Evolutionary conservation across 2,797 vertebrate genomes (phyloP), one percentile per base, ranked within the genome.

Genomic region (Leptatherina wallacei): DNA sequence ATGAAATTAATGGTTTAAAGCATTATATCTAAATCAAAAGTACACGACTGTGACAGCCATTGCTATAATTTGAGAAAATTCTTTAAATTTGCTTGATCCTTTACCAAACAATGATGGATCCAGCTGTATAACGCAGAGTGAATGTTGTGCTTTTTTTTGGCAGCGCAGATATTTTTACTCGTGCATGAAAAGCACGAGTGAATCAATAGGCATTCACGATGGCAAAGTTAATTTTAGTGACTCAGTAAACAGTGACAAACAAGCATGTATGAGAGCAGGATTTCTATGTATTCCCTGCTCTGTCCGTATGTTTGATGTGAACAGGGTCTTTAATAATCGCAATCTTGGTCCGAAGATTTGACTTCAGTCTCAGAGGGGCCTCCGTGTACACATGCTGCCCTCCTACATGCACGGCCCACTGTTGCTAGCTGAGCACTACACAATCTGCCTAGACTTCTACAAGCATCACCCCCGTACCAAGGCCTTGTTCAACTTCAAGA

Each of bases 341-440:
- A 30, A 35, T 55, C 22, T 20, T 0, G 8, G 9, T 24, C 6
- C 58, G 24, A 54, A 42, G 27, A 56, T 22, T 58, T 29, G n/a
- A 52, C 27, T 29, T 12, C 9, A 14, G 24, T 29, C 52, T n/a
- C 11, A 40, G 0, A 27, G 6, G 11, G 58, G 47, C 67, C 42
- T 72, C 42, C 55, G 32, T 18, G 12, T 24, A 11, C 33, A 35
- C 52, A 49, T 22, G 52, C 65, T 64, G 57, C 40, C 76, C 85
- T 61, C 79, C 82, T 55, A 75, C 78, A 40, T 12, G 22, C 63
- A 49, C 71, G 55, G 57, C 69, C 61, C 69, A 75, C 67, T 52
- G 55, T 2, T 55, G 18, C 58, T 3, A 22, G 61, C 12, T 18
- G 11, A 47, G 63, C 20, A 24, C 51, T 49, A 60, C 44, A 44